Base-by-base conservation (phyloP, 2,113 vertebrate genomes). In the Polypterus bichir region DNA sequence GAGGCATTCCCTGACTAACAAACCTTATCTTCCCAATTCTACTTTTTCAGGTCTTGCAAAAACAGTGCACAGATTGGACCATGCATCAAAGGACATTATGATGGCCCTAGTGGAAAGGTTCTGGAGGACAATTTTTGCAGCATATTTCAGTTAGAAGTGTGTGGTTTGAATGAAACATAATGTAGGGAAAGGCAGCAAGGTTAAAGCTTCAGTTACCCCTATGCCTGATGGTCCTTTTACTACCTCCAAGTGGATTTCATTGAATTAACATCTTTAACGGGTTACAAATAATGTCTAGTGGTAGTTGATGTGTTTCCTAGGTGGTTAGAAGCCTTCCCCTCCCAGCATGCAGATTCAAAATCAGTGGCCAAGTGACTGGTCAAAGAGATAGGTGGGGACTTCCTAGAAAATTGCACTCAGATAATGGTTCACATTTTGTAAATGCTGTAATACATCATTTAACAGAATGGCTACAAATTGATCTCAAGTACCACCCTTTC, bases 151-250 rank as follows among this genome's bases (percentile, higher is more conserved):
- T 7, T 49, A 9, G n/a, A 7, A 6, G 3, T 5, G 45, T 52
- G 3, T 53, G 9, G 60, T 53, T 44, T 27, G 44, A 4, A 61
- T 61, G 49, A 44, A 49, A 8, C 49, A n/a, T 4, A 7, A 51
- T 3, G 4, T 11, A 49, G 49, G 51, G 27, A 10, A 27, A 4
- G 48, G 27, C 11, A n/a, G 48, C 7, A 48, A 61, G 9, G 60
- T 9, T 5, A 49, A 52, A 3, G 9, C 49, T 9, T 7, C 60
- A 7, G 10, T n/a, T 61, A 7, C 47, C 5, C 2, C 60, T 45
- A 45, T 61, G 53, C 49, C 60, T 52, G 44, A 61, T 52, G 7
- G 60, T 61, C 7, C 27, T 61, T 9, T 3, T 61, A 61, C 60
- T 44, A 9, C 53, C 1, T 5, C 60, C 6, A 52, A 62, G 5